phyloP scores from a whole-genome alignment of 2,797 vertebrate species.

The Sebastes hubbsi region DNA sequence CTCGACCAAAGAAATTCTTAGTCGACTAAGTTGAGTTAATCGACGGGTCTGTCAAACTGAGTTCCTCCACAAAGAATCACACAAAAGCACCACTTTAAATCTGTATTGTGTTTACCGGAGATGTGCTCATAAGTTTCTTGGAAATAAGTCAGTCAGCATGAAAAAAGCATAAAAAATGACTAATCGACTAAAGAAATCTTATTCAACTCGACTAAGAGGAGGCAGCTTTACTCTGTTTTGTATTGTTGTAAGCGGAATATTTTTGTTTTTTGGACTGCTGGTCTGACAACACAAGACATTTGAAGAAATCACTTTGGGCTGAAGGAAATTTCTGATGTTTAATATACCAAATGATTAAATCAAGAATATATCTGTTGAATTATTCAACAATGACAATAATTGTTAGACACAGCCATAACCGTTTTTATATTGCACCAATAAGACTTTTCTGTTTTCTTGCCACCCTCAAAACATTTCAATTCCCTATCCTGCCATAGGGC shows the following conservation, averaged over 20 bases:
- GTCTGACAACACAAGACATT: not conserved
- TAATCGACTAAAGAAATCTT: no score
- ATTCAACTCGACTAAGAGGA: rapidly evolving
- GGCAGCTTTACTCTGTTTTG: no score
- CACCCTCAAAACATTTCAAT: not conserved
- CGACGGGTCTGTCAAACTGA: no score
- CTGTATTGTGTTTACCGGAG: rapidly evolving
- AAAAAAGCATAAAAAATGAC: no score
- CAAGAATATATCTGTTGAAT: not conserved
- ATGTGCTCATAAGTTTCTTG: no score
- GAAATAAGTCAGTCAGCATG: no score
- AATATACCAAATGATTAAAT: not conserved
- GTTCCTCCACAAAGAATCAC: no score
- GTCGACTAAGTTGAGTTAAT: no score
- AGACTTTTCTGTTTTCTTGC: not conserved
- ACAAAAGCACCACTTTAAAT: no score
- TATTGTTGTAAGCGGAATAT: not conserved
- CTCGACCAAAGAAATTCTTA: no score
- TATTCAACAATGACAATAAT: not conserved
- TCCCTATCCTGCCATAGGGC: not conserved
- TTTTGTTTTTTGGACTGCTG: not conserved
- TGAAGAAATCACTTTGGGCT: not conserved
- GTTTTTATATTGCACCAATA: not conserved
- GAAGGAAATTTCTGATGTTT: not conserved
- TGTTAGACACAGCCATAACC: not conserved